Base-by-base conservation (phyloP, 2,888 invertebrate species). In the Spatulosminthurus flaviceps region DNA sequence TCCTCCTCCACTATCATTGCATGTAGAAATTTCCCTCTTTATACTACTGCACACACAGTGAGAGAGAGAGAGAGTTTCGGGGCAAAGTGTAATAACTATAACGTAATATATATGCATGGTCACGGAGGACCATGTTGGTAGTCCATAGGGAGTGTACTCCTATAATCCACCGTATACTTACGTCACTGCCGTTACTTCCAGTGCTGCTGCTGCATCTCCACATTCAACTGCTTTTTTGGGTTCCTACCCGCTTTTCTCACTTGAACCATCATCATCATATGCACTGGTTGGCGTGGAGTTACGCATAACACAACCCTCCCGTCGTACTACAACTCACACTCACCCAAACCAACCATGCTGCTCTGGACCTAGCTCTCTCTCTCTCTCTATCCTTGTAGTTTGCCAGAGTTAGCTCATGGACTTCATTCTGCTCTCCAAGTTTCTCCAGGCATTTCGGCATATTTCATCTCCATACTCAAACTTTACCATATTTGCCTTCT, bases 1-100 rank as follows among this genome's bases (percentile, higher is more conserved):
- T 43, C 29, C 51, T 79, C 51, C 61, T 77, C 34, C 61, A 34
- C 34, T 66, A 41, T 69, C 64, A 64, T 64, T 64, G 64, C 24
- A 64, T 9, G 16, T 22, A 64, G 51, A 51, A 51, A 51, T 51
- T n/a, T n/a, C 5, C 51, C 51, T 5, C 16, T 51, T 51, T 5
- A 5, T 51, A 9, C 11, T 22, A 64, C 24, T 64, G 24, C 24
- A 24, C 64, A 24, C 64, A 64, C 64, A 64, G n/a, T n/a, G n/a
- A n/a, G n/a, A n/a, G n/a, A n/a, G n/a, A n/a, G n/a, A n/a, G n/a
- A n/a, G n/a, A n/a, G 24, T 64, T 64, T 16, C 64, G 64, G 64
- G 64, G 64, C 64, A 64, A 64, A 64, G 64, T 24, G 64, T 64
- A 64, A 64, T 64, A 64, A 64, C 64, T 64, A 64, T 64, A 22